Conservation (phyloP, 2,888 invertebrate species). For the Melanostoma mellinum region DNA sequence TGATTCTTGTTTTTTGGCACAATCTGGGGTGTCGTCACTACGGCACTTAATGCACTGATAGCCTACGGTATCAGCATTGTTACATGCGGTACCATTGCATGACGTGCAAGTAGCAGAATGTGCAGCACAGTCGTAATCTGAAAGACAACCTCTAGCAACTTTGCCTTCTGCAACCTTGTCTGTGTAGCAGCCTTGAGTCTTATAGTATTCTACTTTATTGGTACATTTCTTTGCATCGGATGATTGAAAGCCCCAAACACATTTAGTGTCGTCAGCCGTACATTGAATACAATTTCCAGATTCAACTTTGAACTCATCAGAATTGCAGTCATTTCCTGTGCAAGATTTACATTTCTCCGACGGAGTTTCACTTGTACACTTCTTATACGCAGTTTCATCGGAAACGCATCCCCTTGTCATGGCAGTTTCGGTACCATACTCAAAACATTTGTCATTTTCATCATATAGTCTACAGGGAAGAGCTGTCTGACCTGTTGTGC, state of each 20-base stretch:
- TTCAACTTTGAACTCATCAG: conserved; percentile 29
- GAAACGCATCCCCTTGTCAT: conserved; percentile 76
- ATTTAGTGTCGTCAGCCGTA: conserved; percentile 33
- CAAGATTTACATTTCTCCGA: conserved; percentile 73
- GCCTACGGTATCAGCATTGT: conserved; percentile 35
- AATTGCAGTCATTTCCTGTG: conserved; percentile 73
- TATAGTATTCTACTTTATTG: conserved; percentile 67
- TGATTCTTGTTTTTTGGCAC: conserved; percentile 40
- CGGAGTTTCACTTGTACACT: conserved; percentile 63
- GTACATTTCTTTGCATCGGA: conserved; percentile 64
- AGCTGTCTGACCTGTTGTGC: conserved; percentile 10
- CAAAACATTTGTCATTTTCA: conserved; percentile 74
- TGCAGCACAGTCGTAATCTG: conserved; percentile 50
- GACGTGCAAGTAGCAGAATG: conserved; percentile 47
- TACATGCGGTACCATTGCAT: conserved; percentile 73
- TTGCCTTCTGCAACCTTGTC: conserved; percentile 26
- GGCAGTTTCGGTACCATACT: conserved; percentile 53
- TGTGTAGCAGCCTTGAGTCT: conserved; percentile 72
- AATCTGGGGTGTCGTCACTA: conserved; percentile 63
- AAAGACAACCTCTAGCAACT: conserved; percentile 74
- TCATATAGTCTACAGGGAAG: conserved; percentile 72
- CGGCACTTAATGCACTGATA: conserved; percentile 75
- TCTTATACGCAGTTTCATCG: conserved; percentile 45
- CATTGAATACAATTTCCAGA: conserved; percentile 74
- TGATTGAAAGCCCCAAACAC: conserved; percentile 59